Conservation (phyloP, 1,140 invertebrate species). For the Trissolcus basalis region DNA sequence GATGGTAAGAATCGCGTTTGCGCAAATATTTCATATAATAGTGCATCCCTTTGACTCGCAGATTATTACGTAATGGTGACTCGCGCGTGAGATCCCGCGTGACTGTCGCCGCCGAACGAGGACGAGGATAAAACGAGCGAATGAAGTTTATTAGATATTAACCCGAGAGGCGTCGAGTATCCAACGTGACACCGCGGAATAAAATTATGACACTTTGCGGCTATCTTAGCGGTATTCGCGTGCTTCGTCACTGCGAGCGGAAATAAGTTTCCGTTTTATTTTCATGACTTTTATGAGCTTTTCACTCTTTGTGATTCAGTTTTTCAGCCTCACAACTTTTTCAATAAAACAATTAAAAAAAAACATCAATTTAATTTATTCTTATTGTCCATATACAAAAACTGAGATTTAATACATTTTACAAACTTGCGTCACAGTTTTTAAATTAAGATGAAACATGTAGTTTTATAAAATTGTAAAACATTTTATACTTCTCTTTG, state of each 20-base stretch:
- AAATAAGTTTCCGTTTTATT: slow-evolving; percentile 18
- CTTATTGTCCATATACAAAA: no score
- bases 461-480: no score
- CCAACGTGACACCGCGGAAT: slow-evolving; percentile 34
- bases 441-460: no score
- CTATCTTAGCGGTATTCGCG: slow-evolving; percentile 22
- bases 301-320: slow-evolving; percentile 30
- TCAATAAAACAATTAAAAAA: no score
- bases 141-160: slow-evolving; percentile 52
- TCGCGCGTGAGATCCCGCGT: slow-evolving; percentile 22
- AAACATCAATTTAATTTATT: no score
- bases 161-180: slow-evolving; percentile 35
- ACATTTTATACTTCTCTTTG: no score
- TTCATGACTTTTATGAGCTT: neutral
- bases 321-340: slow-evolving; percentile 19
- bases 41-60: slow-evolving; percentile 15
- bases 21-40: no score
- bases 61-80: slow-evolving; percentile 34
- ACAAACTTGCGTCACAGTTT: no score
- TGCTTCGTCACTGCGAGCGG: slow-evolving; percentile 35
- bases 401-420: no score
- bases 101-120: slow-evolving; percentile 24
- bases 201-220: slow-evolving; percentile 51
- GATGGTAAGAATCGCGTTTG: no score
- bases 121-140: slow-evolving; percentile 11